Conservation (phyloP, 2,113 vertebrate species). For the Toxotes jaculatrix region DNA sequence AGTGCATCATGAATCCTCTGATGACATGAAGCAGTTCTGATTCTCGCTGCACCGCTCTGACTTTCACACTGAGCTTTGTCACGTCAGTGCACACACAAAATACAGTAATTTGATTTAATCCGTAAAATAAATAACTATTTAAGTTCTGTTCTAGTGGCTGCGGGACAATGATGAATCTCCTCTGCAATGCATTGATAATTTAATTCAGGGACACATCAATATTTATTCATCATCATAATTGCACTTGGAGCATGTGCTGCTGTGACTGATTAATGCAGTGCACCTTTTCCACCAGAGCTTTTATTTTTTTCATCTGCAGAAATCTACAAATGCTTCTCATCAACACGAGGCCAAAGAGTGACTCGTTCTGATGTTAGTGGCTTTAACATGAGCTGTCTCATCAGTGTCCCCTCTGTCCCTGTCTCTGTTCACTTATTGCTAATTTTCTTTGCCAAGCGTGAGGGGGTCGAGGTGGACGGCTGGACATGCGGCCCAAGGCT, state of each 20-base stretch:
- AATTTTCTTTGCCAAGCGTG: neutral
- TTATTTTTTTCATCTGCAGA: neutral
- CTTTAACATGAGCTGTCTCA: neutral
- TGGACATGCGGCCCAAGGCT: neutral
- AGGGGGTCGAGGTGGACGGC: too few species aligned
- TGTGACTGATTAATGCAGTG: conserved; percentile 22
- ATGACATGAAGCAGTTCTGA: neutral
- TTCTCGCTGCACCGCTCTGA: neutral
- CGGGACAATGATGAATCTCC: neutral
- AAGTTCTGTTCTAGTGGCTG: neutral
- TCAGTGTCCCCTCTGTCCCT: neutral
- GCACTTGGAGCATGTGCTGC: neutral
- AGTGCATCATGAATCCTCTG: neutral
- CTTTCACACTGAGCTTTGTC: neutral
- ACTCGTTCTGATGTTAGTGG: conserved; percentile 26
- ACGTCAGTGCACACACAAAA: neutral
- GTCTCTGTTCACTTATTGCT: neutral
- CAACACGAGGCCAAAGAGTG: conserved; percentile 6
- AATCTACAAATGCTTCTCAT: conserved; percentile 15
- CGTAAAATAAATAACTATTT: conserved; percentile 39
- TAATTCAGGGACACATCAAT: conserved; percentile 37
- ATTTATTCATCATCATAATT: conserved; percentile 49
- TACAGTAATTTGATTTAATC: neutral
- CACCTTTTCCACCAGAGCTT: neutral
- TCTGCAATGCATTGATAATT: conserved; percentile 42